Percentiles rank a stretch among this genome's conserved stretches.
phyloP scores from a whole-genome alignment of 2,113 vertebrate species.

The Phaethon lepturus region DNA sequence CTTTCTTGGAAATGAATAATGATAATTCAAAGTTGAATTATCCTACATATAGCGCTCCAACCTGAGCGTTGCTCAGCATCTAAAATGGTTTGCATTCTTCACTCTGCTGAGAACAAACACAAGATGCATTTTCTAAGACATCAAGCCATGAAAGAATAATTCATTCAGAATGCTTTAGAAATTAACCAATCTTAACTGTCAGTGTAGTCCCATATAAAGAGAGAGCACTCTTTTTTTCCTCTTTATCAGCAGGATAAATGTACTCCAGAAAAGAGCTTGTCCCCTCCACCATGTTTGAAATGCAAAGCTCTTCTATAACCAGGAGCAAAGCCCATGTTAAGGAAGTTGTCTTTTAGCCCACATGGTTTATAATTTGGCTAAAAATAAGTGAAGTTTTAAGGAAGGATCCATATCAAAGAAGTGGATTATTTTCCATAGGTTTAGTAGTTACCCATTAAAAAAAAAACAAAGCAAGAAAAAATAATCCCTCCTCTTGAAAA shows the following conservation, averaged over 20 bases:
- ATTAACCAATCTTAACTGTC: not conserved
- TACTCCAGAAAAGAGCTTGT: not conserved
- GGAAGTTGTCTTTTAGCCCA: not conserved
- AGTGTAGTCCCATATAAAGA: not conserved
- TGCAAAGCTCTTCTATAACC: not conserved
- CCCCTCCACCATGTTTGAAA: not conserved
- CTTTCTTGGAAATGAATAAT: not conserved
- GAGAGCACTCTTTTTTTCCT: rapidly evolving
- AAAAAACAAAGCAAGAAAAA: not conserved
- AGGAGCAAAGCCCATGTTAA: not conserved
- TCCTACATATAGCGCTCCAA: not conserved
- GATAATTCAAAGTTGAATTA: not conserved
- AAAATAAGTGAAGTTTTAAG: not conserved
- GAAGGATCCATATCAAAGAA: not conserved
- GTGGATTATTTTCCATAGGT: not conserved
- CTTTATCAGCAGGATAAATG: not conserved
- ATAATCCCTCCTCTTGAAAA: not conserved
- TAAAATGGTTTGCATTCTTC: not conserved
- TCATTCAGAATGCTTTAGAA: not conserved
- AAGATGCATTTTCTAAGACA: not conserved
- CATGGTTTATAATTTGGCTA: not conserved
- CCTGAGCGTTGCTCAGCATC: not conserved
- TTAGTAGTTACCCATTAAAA: not conserved
- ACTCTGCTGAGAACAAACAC: not conserved
- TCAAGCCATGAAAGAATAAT: not conserved